Base-by-base conservation (phyloP, 2,888 invertebrate species). In the Trichopoda pennipes region DNA sequence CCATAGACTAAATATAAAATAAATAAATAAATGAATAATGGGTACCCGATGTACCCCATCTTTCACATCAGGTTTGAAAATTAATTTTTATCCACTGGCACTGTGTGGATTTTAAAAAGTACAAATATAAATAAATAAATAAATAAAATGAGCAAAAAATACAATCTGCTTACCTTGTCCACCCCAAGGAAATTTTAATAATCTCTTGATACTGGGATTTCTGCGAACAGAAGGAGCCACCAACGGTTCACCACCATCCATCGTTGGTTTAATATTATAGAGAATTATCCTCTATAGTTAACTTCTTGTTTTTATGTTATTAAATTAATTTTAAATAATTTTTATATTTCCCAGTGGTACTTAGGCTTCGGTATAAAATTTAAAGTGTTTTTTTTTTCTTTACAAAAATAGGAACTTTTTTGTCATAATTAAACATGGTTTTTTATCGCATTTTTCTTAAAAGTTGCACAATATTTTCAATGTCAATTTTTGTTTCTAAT, bases 151-250 rank as follows among this genome's bases (percentile, higher is more conserved):
- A 28, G 23, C 2, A 28, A 47, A 14, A 17, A 3, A 56, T 14
- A 7, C 14, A 49, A 6, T 76, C 7, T 63, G 42, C 89, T 88
- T 88, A 89, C 90, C 90, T 89, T 89, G 87, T 56, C 89, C 89
- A 78, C 89, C 89, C 90, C 90, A 90, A 42, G 90, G 88, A 51
- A 90, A 87, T 83, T 88, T 89, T 19, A 90, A 84, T 68, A 90
- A 85, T 77, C 88, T 86, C 74, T 90, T 90, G 56, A 90, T 88
- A 84, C 90, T 90, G 53, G 90, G 88, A 88, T 89, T 90, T 56
- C 90, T 86, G 58, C 90, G 90, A 68, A 90, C 90, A 35, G 88
- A 84, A 68, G 88, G 89, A 58, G 88, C 86, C 80, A 87, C 85
- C 78, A 89, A 86, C 64, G 88, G 87, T 85, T 89, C 88, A 83